Base-by-base conservation (phyloP, 1,140 invertebrate genomes). In the Brachystomella parvula region DNA sequence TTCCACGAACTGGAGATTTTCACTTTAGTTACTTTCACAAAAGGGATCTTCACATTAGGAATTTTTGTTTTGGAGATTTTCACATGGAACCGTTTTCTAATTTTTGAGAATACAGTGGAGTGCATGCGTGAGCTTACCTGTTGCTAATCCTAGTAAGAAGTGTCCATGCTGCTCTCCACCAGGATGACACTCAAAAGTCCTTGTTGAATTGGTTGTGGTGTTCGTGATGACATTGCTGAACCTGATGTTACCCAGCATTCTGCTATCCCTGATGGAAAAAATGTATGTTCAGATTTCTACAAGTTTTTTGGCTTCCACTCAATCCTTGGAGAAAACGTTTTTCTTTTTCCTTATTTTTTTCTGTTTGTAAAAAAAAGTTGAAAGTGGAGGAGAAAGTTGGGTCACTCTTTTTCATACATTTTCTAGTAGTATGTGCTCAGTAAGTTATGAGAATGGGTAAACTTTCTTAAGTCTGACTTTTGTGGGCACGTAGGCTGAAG, bases 121-220 rank as follows among this genome's bases (percentile, higher is more conserved):
- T n/a, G n/a, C n/a, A n/a, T n/a, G n/a, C n/a, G n/a, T n/a, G n/a
- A 44, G n/a, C 12, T 53, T 53, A 53, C 49, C 49, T 63, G 65
- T 70, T 31, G 68, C 71, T 26, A 72, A 56, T 3, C 68, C 58
- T 3, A 72, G 64, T 31, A 72, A 32, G 19, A 72, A 39, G 2
- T 63, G 62, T 29, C 71, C 71, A 30, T 72, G 71, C 28, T 35
- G 58, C 39, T 64, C 61, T 17, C 65, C 69, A 35, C 65, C 65
- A 6, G 69, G 69, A 59, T 70, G 69, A 65, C 69, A 70, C 28
- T 67, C 24, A 44, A 58, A 65, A 2, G 58, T 35, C 24, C 58
- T 60, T 9, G 21, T 60, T 32, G 58, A 6, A 32, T 60, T 26
- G 19, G 31, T 3, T 3, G 9, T 60, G 12, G 32, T n/a, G 24